Base-by-base conservation (phyloP, 2,797 vertebrate species). In the Gobio occitaniae region DNA sequence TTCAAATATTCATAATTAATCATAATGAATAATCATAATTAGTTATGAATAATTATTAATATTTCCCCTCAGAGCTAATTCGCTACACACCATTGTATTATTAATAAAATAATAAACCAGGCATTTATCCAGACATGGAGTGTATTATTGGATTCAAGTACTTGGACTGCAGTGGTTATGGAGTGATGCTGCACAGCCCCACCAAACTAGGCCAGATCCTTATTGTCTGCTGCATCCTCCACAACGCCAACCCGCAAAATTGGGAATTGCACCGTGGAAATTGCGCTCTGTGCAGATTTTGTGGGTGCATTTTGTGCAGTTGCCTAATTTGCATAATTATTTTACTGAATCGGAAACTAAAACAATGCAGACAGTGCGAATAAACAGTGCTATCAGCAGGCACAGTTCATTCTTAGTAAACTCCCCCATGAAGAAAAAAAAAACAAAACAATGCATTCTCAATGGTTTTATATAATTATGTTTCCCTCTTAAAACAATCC, bases 131-230 rank as follows among this genome's bases (percentile, higher is more conserved):
- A 65, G 17, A 63, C 4, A 11, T 16, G 76, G n/a, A 78, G 8
- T 29, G n/a, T n/a, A 47, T 41, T 61, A 1, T 29, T 78, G 21
- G 25, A 65, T 21, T 48, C 16, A 63, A 47, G 38, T 63, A 63
- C n/a, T 65, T 78, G 38, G 41, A 78, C 76, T 78, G 56, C 21
- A 25, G 56, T 63, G 16, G 2, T 32, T 19, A 6, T 47, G 38
- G 61, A 66, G 61, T 48, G 61, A 79, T 65, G 9, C 11, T 47
- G 25, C 19, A 32, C 41, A 79, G 25, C 41, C 59, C n/a, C n/a
- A 79, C 44, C n/a, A 79, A 79, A 36, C 44, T 19, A 50, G 66
- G 44, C 25, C n/a, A 79, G 44, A 79, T 47, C 10, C 61, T 50
- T 17, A 48, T 50, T 36, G 78, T 66, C 29, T 15, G 41, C 41